These are phyloP conservation scores for Timandra comae DNA, from an alignment of 2,888 invertebrate species.

Conservation along the genomic window DNA sequence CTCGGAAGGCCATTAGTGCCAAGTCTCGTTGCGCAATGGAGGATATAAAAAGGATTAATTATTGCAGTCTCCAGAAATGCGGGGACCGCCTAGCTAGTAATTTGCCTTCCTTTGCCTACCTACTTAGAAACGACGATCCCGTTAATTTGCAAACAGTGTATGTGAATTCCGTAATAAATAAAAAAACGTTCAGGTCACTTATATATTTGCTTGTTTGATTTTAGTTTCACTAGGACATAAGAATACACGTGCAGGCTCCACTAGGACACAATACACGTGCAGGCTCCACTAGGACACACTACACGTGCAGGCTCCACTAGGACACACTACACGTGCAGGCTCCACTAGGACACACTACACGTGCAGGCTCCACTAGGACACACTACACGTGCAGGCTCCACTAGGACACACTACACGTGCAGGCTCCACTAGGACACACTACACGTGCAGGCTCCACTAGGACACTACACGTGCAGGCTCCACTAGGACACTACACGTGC, in stretches of 20 bases:
- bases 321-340: too few relatives aligned
- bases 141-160: constrained; percentile 24
- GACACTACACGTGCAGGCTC: too few relatives aligned
- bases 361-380: too few relatives aligned
- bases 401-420: too few relatives aligned
- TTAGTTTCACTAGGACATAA: background rate
- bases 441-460: too few relatives aligned
- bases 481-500: too few relatives aligned
- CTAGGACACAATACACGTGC: background rate
- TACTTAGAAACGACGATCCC: constrained; percentile 6
- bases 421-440: too few relatives aligned
- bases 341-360: too few relatives aligned
- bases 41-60: constrained; percentile 1
- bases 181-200: constrained; percentile 34
- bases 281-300: too few relatives aligned
- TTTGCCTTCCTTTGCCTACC: constrained; percentile 1
- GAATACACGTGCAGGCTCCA: background rate
- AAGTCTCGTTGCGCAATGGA: background rate
- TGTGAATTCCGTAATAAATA: constrained; percentile 28
- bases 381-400: too few relatives aligned
- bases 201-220: constrained; percentile 1
- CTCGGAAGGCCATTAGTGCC: constrained; percentile 12
- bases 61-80: constrained; percentile 3
- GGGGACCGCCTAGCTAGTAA: background rate
- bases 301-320: too few relatives aligned